Conservation (phyloP, 1,140 invertebrate species). For the Aphis gossypii region DNA sequence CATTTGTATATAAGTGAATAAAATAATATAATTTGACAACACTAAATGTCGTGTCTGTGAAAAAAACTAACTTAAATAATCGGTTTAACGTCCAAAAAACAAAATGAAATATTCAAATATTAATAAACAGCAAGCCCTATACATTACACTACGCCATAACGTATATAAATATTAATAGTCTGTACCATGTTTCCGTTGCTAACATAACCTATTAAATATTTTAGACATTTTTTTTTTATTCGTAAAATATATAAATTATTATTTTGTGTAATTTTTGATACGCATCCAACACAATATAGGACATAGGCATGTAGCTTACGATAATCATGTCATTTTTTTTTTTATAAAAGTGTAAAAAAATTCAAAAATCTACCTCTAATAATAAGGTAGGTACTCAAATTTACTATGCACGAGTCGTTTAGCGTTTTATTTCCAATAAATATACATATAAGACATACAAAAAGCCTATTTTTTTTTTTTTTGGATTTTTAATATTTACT, state of each 20-base stretch:
- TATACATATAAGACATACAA: not conserved
- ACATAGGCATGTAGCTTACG: too few species aligned
- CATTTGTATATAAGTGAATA: not conserved
- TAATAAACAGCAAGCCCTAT: not conserved
- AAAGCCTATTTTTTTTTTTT: not conserved
- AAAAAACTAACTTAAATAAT: slow-evolving; percentile 7
- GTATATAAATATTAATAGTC: slow-evolving; percentile 8
- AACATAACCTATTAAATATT: not conserved
- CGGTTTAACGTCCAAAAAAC: not conserved
- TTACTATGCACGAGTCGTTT: not conserved
- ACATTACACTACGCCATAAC: not conserved
- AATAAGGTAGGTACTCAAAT: not conserved
- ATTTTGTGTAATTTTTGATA: not conserved
- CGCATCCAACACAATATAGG: not conserved
- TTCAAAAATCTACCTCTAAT: not conserved
- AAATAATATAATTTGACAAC: not conserved
- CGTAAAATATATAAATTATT: not conserved
- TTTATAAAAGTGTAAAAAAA: not conserved
- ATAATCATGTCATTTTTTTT: too few species aligned
- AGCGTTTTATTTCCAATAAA: not conserved
- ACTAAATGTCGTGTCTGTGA: not conserved
- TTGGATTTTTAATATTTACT: not conserved
- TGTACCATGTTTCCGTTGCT: not conserved
- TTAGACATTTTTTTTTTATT: not conserved
- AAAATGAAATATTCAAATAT: not conserved